Evolutionary conservation across 2,113 vertebrate species (phyloP).

Genomic region (Pungitius pungitius): DNA sequence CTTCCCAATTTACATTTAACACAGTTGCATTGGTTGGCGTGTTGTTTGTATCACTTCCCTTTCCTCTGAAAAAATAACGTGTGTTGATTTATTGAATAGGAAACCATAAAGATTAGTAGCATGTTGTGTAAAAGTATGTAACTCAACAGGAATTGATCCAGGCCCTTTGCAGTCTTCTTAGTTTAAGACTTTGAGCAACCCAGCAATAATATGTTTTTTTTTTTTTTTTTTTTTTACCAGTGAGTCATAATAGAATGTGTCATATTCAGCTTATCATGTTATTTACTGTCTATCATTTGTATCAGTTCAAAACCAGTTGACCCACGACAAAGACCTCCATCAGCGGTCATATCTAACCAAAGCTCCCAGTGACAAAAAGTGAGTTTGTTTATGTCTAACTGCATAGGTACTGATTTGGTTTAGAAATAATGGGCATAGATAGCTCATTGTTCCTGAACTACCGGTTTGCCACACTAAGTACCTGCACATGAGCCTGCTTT

Average conservation of each 20-base stretch:
- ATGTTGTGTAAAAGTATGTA: neutral
- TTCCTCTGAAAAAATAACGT: neutral
- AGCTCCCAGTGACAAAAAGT: neutral
- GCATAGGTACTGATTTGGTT: neutral
- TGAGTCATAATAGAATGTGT: neutral
- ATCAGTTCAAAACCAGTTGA: neutral
- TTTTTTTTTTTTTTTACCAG: neutral
- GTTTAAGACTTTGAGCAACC: neutral
- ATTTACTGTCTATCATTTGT: neutral
- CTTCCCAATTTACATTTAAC: neutral
- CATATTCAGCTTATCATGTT: neutral
- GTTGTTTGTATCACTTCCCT: neutral
- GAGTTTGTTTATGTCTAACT: neutral
- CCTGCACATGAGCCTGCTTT: slow-evolving; percentile 1
- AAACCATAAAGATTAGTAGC: neutral
- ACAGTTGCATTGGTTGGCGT: neutral
- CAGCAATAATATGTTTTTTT: neutral
- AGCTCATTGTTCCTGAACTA: slow-evolving; percentile 4
- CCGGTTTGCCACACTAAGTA: neutral
- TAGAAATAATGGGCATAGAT: slow-evolving; percentile 4
- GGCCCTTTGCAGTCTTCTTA: neutral
- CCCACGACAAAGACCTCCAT: neutral
- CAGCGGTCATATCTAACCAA: neutral
- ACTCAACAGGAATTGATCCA: neutral
- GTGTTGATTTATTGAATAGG: neutral